Base-by-base conservation (phyloP, 2,888 invertebrate genomes). In the Poecilobothrus nobilitatus region DNA sequence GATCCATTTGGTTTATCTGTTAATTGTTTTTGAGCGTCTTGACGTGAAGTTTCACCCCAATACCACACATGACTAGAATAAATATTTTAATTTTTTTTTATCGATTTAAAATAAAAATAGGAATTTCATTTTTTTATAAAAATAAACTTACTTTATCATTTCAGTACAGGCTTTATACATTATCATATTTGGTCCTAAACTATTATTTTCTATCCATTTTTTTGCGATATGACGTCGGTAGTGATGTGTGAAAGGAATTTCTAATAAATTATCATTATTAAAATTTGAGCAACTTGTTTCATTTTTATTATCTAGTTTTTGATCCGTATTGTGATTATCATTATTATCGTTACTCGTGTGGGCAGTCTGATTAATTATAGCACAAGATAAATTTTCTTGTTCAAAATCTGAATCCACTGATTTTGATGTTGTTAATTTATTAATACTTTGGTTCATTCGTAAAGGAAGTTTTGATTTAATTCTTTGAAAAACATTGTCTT, bases 41-140 rank as follows among this genome's bases (percentile, higher is more conserved):
- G 84, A 72, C 89, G 85, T 1, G 88, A 86, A 73, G 92, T 86
- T 67, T 91, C 88, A 20, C 92, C 92, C 92, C 92, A 93, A 78
- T 92, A 92, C 91, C 92, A 92, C 63, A 87, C 88, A 77, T 84
- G 79, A 67, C 81, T 81, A 64, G 62, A 34, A 67, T 15, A 69
- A 66, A 65, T 62, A 27, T 12, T 64, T 64, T n/a, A n/a, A n/a
- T n/a, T n/a, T n/a, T n/a, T 44, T 68, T 12, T n/a, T n/a, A n/a
- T n/a, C n/a, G n/a, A n/a, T n/a, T n/a, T n/a, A n/a, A n/a, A n/a
- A n/a, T n/a, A n/a, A n/a, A 1, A 67, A 69, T 27, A 27, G 27
- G 2, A 27, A 27, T 27, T 34, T 37, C n/a, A 67, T 53, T 53
- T 67, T n/a, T 33, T 53, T 34, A 20, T 44, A 61, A 67, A 37